Evolutionary conservation across 2,797 vertebrate species (phyloP), one percentile per base, ranked within the genome.

Genomic region (Poeciliopsis paucimaculata): DNA sequence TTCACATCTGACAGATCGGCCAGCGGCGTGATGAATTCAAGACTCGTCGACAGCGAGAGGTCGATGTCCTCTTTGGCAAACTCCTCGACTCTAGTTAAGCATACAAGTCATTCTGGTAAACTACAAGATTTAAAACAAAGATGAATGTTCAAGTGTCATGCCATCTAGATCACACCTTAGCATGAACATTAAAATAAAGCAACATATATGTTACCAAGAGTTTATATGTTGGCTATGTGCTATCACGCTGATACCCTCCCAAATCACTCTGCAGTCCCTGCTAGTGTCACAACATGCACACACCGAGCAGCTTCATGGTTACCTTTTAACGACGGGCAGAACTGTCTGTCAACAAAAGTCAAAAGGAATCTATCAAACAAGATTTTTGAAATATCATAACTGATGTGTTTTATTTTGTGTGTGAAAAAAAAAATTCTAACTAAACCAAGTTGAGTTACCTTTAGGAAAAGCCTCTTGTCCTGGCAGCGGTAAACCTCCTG

Each of bases 1-100:
- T 97, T 97, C 86, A 98, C 96, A 13, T 97, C 97, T 0, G 97
- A 96, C 89, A 97, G 92, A 91, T 98, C 96, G 76, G 96, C 91
- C 13, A 92, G 90, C 0, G 94, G 90, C 1, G 96, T 95, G 89
- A 95, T 93, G 81, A 98, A 97, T 51, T 97, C 96, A 41, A 96
- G 92, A 73, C 85, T 77, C 0, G 96, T 92, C 0, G 96, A 93
- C 87, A 99, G 90, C 0, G 94, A 92, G 85, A 97, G 91, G 31
- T 97, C 92, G 28, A 95, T 80, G 57, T 98, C 93, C 4, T 96
- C 94, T 87, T 95, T 96, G 79, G 97, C 92, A 87, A 97, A 97
- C 66, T 95, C 94, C 84, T 97, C 77, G 0, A 98, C 95, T 86
- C 98, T 99, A 89, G 82, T 75, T 64, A n/a, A 16, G 60, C 0